Conservation (phyloP, 2,888 invertebrate genomes). For the Escarpia spicata region DNA sequence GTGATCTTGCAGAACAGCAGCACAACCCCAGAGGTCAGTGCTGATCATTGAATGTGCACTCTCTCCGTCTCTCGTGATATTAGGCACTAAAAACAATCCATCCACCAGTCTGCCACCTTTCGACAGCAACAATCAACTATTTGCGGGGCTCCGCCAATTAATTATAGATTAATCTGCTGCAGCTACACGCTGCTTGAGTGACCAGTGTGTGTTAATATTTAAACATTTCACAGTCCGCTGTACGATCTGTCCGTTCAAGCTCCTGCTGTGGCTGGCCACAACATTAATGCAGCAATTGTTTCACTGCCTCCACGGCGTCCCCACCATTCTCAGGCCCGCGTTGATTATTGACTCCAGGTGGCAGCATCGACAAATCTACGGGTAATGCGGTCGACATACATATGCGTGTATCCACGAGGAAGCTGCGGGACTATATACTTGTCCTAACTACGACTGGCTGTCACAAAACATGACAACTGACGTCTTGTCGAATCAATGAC, state of each 20-base stretch:
- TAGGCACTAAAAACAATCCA: neutral
- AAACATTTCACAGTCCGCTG: neutral
- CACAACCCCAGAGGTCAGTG: neutral
- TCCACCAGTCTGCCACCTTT: neutral
- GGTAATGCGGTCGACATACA: neutral
- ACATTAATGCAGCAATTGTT: neutral
- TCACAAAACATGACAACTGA: neutral
- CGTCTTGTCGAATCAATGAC: neutral
- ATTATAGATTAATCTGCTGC: slow-evolving; percentile 4
- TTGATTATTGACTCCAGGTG: slow-evolving; percentile 12
- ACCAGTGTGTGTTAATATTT: neutral
- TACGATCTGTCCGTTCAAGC: neutral
- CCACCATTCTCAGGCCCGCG: neutral
- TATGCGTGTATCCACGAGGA: neutral
- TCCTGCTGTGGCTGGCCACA: neutral
- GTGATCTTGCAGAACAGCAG: neutral
- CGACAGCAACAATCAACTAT: neutral
- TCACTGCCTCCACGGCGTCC: neutral
- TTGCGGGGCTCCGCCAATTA: slow-evolving; percentile 2
- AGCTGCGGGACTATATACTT: neutral
- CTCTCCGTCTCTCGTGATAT: neutral
- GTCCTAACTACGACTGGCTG: neutral
- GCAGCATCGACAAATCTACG: neutral
- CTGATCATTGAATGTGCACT: neutral
- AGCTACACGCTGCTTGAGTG: neutral